Conservation (phyloP, 2,888 invertebrate genomes). For the Cryptophagus acutangulus region DNA sequence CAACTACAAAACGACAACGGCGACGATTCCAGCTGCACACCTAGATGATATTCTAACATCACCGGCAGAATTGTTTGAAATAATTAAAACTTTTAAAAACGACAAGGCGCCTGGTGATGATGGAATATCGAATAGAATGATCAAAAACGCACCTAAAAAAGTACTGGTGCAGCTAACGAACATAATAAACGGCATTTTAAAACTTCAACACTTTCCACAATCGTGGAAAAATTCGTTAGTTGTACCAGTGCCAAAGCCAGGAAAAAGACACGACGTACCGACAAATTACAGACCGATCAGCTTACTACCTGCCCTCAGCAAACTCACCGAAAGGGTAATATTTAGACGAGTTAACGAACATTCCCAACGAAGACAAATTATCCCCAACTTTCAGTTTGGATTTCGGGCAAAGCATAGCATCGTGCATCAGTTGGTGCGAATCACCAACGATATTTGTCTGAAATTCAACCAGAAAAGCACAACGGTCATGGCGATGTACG, state of each 20-base stretch:
- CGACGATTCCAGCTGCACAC: no score
- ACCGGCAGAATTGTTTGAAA: background rate
- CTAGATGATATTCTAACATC: no score
- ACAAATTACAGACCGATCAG: conserved; percentile 13
- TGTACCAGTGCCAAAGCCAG: conserved; percentile 7
- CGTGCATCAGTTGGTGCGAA: background rate
- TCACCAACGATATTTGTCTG: background rate
- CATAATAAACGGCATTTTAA: background rate
- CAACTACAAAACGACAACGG: no score
- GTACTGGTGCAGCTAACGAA: conserved; percentile 9
- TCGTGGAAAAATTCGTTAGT: conserved; percentile 7
- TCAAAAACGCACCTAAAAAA: conserved; percentile 15
- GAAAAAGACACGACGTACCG: conserved; percentile 8
- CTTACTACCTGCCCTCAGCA: conserved; percentile 1
- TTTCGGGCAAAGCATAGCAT: background rate
- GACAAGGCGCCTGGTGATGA: conserved; percentile 10
- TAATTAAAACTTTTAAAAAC: background rate
- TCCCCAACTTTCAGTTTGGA: background rate
- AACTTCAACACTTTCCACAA: conserved; percentile 8
- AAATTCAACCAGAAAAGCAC: background rate
- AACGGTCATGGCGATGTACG: background rate
- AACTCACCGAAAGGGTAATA: background rate
- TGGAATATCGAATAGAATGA: conserved; percentile 4
- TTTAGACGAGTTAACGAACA: background rate
- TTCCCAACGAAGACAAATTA: background rate